Conservation (phyloP, 1,140 invertebrate genomes). For the Drosophila suzukii region DNA sequence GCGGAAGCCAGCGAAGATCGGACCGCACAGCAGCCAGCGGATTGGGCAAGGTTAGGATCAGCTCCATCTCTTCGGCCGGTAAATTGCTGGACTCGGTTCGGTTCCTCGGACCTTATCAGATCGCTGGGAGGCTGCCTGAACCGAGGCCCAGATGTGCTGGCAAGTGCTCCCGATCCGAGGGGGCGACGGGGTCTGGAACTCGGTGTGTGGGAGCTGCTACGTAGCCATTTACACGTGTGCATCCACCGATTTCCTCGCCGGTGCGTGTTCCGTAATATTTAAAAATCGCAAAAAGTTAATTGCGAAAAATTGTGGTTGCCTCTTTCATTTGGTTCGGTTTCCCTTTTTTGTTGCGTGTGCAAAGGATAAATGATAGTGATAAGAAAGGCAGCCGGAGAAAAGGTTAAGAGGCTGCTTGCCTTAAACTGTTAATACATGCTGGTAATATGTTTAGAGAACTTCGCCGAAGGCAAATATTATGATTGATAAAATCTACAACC, state of each 20-base stretch:
- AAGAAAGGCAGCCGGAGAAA: constrained; percentile 25
- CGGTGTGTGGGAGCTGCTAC: constrained; percentile 53
- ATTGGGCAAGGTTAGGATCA: constrained; percentile 62
- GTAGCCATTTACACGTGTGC: constrained; percentile 40
- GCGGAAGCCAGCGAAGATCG: constrained; percentile 66
- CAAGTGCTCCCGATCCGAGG: constrained; percentile 48
- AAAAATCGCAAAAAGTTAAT: constrained; percentile 78
- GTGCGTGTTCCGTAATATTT: constrained; percentile 81
- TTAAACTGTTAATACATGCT: neutral
- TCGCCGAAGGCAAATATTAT: neutral
- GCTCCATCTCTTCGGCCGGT: constrained; percentile 19
- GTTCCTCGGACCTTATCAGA: constrained; percentile 30
- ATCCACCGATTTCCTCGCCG: neutral
- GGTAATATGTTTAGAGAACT: neutral
- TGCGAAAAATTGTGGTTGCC: constrained; percentile 49
- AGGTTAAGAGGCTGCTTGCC: neutral
- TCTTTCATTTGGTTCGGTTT: constrained; percentile 28
- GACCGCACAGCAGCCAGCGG: constrained; percentile 67
- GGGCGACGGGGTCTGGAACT: neutral
- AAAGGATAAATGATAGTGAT: constrained; percentile 57
- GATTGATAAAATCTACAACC: neutral
- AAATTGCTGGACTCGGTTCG: constrained; percentile 26
- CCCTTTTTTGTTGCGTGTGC: constrained; percentile 58
- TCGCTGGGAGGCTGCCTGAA: constrained; percentile 25
- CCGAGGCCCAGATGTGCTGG: constrained; percentile 44